A percentile compares a stretch with the other conserved stretches of the same genome.
Evolutionary conservation across 2,888 invertebrate species (phyloP).

Genomic region (Phasia obesa): DNA sequence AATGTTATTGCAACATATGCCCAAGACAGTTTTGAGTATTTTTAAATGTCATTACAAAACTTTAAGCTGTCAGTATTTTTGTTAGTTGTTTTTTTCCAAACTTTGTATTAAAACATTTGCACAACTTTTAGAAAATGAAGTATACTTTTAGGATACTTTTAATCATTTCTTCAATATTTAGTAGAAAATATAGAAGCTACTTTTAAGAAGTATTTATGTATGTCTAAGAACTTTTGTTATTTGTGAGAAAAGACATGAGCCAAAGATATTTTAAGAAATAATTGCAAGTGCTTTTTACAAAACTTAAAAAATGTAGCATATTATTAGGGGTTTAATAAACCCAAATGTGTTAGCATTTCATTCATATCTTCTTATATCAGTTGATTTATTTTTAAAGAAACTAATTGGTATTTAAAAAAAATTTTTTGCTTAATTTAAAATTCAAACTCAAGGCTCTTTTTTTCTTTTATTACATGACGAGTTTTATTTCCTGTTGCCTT

Average conservation of each 20-base stretch:
- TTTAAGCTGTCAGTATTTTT: background rate
- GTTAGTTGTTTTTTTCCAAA: too few relatives aligned
- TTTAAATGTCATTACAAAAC: background rate
- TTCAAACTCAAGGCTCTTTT: background rate
- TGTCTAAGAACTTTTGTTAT: background rate
- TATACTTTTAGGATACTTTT: slow-evolving; percentile 11
- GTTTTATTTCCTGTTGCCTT: too few relatives aligned
- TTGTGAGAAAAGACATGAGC: too few relatives aligned
- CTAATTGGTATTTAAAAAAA: background rate
- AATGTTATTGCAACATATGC: too few relatives aligned
- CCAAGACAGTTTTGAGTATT: background rate
- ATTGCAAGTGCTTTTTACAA: too few relatives aligned
- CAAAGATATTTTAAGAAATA: too few relatives aligned
- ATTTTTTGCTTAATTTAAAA: background rate
- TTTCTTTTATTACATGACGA: background rate
- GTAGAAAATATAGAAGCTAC: background rate
- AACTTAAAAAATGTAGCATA: background rate
- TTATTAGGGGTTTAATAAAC: background rate
- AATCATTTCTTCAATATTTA: background rate
- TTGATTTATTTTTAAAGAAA: background rate
- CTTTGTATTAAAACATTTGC: background rate
- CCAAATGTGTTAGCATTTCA: background rate
- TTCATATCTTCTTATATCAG: background rate
- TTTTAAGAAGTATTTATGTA: background rate
- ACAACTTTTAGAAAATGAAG: slow-evolving; percentile 13